Base-by-base conservation (phyloP, 2,113 vertebrate species). In the Deroptyus accipitrinus region DNA sequence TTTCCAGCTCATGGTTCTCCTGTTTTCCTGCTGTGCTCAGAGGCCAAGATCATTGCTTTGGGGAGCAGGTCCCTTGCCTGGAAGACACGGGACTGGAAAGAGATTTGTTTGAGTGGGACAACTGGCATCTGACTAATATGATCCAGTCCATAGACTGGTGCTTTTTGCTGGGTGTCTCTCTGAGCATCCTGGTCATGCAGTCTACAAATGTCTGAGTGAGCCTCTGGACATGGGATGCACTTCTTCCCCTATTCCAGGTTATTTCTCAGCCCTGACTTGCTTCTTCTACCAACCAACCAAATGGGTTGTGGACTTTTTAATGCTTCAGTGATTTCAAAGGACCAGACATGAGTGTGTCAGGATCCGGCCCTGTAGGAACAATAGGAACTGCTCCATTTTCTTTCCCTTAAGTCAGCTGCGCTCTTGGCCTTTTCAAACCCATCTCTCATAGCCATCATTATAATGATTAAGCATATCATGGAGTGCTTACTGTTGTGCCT, bases 331-430 rank as follows among this genome's bases (percentile, higher is more conserved):
- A 69, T 79, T 85, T 85, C 44, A 30, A 41, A 72, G 30, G 28
- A 67, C 6, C 31, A 39, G 77, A 17, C 0, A 0, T 14, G 5
- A 17, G 28, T 78, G 13, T 24, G 61, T 33, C 42, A 79, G 76
- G 28, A 76, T 69, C 42, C 86, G 64, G 22, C 35, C 61, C n/a
- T 25, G 28, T 44, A 66, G n/a, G 48, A 77, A 25, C 42, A 52
- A n/a, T 11, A 76, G 67, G 41, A 90, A 12, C 35, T 30, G 19
- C 52, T 95, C 35, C 30, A 9, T 91, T 92, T 88, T 91, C 48
- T 86, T 72, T 81, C 24, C 48, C 39, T 81, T 31, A 64, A 68
- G 31, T 48, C 42, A 73, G 20, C 11, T 0, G 0, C 52, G 39
- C 37, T 81, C 51, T 72, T 86, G 76, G 46, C 51, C 64, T 80